Base-by-base conservation (phyloP, 2,113 vertebrate species). In the Oncorhynchus mykiss region DNA sequence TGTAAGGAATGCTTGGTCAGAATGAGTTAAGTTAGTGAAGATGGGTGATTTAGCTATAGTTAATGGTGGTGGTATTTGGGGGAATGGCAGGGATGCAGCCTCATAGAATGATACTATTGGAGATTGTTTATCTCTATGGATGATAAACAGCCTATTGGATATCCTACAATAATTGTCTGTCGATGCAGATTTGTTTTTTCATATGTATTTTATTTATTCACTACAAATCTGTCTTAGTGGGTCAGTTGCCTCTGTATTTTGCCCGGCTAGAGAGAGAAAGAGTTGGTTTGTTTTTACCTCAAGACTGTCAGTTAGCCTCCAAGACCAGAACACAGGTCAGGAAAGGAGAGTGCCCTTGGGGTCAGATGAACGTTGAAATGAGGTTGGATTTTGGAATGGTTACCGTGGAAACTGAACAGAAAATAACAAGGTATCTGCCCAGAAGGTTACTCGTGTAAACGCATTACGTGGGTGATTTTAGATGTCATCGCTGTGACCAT, bases 1-100 rank as follows among this genome's bases (percentile, higher is more conserved):
- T 64, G 71, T 78, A 74, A 78, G 59, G 76, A 85, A 86, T 85
- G 86, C 78, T 79, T 71, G 80, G 80, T 88, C 81, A 86, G 80
- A 31, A 16, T 79, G 75, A 45, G 14, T 71, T 73, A 39, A 54
- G 51, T 5, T 18, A 81, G 67, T 31, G 25, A 78, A 75, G 31
- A 70, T 74, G 11, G 11, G 62, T 70, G 69, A 74, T 78, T 72
- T 74, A 77, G 71, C 12, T 62, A 67, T 57, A 84, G 70, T 85
- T 74, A 9, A 74, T 51, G 22, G 74, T 76, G 75, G 25, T 64
- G 67, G 73, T 72, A 22, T 57, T 27, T 78, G 75, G 27, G 73
- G 24, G 29, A 57, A 20, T 20, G 54, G 54, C 39, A 45, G 9
- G 39, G 39, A 45, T 45, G 8, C 39, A 39, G 8, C 9, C 39